Evolutionary conservation across 2,113 vertebrate genomes (phyloP), one percentile per base, ranked within the genome.

Genomic region (Pangasianodon gigas): DNA sequence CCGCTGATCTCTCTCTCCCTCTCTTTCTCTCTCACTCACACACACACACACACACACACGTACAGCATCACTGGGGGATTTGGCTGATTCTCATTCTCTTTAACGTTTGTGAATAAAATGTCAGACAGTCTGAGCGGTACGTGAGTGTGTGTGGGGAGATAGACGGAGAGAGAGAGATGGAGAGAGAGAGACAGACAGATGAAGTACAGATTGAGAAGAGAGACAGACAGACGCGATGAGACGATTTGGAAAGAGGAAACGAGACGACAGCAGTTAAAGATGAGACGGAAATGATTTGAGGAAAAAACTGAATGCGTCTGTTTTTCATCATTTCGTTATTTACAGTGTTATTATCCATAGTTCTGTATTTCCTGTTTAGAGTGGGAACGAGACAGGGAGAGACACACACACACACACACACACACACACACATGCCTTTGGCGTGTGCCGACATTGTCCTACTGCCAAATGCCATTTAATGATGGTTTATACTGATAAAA

Each of bases 71-170:
- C 14, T 44, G 32, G 92, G 77, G 92, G 91, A 91, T 90, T 80
- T 54, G 48, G 74, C 62, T 24, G 87, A 83, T 88, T 91, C 83
- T 56, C 69, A 90, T 87, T 84, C 84, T 89, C 77, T 88, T 84
- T 85, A 75, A 87, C 87, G 85, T 85, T 86, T 90, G 85, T 88
- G 89, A 84, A 89, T 90, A 75, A 91, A 89, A 87, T 75, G 87
- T 85, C 89, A 46, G 24, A 62, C n/a, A 19, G 79, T 74, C 87
- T 86, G 87, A 89, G 89, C 67, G n/a, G 88, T 81, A 80, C 80
- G 77, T 81, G 52, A 65, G 52, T 16, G n/a, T 54, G 89, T 83
- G 26, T 41, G 56, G 21, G n/a, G 21, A 19, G 75, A 26, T 51
- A 81, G 52, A 56, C 10, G 18, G 46, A 16, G 77, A 80, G 11